Base-by-base conservation (phyloP, 1,140 invertebrate species). In the Drosophila trapezifrons region DNA sequence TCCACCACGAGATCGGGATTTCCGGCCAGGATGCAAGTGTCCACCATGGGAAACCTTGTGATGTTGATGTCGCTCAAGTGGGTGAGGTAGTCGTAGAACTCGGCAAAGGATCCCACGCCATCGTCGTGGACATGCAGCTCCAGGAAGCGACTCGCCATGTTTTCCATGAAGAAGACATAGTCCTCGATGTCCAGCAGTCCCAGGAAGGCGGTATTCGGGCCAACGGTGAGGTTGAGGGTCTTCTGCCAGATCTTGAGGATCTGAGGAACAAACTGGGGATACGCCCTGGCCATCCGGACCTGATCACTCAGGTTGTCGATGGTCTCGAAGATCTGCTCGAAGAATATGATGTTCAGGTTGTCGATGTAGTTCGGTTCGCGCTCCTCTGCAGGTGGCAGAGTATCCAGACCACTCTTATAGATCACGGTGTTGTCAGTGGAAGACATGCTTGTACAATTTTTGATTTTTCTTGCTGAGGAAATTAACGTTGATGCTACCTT, bases 251-350 rank as follows among this genome's bases (percentile, higher is more conserved):
- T 51, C 47, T 78, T 77, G 3, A 89, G 20, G 4, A 89, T 75
- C 2, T 64, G 40, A 0, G 80, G 69, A 37, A 89, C 9, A 5
- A 89, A 89, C 45, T 89, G 84, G 0, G 84, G 84, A 67, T 89
- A 89, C 9, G 84, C 84, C 17, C 85, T 64, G n/a, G 84, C 85
- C 84, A 89, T 89, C 10, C 84, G 37, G 37, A 89, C 84, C 45
- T 89, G 85, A 51, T 89, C 84, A n/a, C 59, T 69, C 1, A 89
- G 27, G 43, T 64, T 65, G 9, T 77, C 74, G 47, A 89, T 89
- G n/a, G 63, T 40, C 22, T 89, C 84, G 40, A 90, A 89, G 20
- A 89, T 89, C 58, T 89, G 85, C 66, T 89, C 84, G 9, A 89
- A 89, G 51, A 89, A 90, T 27, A 89, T 89, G n/a, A 75, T 76